Evolutionary conservation across 2,888 invertebrate genomes (phyloP).

Genomic region (Drosophila hamatofila): DNA sequence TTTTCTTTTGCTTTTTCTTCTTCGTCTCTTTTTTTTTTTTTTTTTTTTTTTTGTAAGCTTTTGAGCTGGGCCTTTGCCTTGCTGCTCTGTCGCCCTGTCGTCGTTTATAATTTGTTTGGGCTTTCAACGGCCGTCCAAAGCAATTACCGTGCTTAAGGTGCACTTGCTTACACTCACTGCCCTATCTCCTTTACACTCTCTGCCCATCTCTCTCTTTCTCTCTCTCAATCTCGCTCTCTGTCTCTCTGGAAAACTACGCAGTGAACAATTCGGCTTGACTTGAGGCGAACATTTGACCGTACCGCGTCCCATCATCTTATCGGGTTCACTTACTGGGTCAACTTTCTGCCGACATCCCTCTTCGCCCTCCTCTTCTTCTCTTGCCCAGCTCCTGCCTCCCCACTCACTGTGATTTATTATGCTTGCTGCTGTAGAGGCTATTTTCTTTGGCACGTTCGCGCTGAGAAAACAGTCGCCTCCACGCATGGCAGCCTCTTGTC

Average conservation of each 20-base stretch:
- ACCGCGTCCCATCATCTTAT: constrained; percentile 37
- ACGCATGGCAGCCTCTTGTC: constrained; percentile 41
- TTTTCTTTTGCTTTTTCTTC: background rate
- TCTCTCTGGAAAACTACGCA: constrained; percentile 37
- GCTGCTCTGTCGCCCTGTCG: constrained; percentile 19
- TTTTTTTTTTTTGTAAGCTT: constrained; percentile 39
- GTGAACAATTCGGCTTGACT: constrained; percentile 57
- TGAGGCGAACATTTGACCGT: constrained; percentile 51
- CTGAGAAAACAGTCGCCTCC: constrained; percentile 51
- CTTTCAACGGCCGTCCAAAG: constrained; percentile 73
- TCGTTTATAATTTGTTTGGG: constrained; percentile 71
- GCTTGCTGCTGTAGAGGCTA: constrained; percentile 30
- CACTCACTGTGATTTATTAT: constrained; percentile 54
- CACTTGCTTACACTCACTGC: constrained; percentile 26
- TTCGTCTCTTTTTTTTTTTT: constrained; percentile 10
- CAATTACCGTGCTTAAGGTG: constrained; percentile 68
- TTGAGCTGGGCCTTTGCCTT: constrained; percentile 39
- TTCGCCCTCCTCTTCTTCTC: background rate
- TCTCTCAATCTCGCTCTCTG: too few relatives aligned
- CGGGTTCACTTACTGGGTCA: constrained; percentile 70
- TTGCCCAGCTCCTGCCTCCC: too few relatives aligned
- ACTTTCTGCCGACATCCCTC: constrained; percentile 28
- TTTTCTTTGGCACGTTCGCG: constrained; percentile 65
- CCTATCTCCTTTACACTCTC: background rate
- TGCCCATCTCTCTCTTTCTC: background rate